A percentile compares a stretch with the other conserved stretches of the same genome.
These are phyloP conservation scores for Callipepla squamata DNA, from an alignment of 2,113 vertebrate genomes.

Conservation along the genomic window DNA sequence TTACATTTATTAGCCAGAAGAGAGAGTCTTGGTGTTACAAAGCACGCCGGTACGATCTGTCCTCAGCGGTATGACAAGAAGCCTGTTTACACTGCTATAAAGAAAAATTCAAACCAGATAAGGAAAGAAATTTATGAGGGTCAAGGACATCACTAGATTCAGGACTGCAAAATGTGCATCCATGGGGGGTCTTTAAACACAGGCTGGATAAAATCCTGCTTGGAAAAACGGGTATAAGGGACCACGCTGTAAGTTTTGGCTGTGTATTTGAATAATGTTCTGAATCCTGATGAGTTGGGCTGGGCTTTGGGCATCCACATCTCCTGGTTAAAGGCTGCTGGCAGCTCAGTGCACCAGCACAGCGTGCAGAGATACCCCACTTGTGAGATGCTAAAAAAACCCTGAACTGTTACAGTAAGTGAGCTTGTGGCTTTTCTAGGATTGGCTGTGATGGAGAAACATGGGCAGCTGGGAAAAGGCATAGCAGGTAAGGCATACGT, in stretches of 20 bases:
- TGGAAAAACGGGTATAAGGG: not conserved
- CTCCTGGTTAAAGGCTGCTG: not conserved
- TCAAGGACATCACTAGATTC: slow-evolving; percentile 3
- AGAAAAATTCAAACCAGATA: not conserved
- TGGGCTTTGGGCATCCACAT: not conserved
- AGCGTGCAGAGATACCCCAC: not conserved
- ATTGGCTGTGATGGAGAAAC: not conserved
- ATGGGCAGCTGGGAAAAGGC: not conserved
- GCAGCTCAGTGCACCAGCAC: not conserved
- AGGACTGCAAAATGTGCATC: slow-evolving; percentile 23
- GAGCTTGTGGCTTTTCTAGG: not conserved
- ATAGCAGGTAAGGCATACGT: not conserved
- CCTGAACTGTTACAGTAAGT: not conserved
- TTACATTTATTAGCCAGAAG: slow-evolving; percentile 53
- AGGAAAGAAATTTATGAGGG: not conserved
- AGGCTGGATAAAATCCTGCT: slow-evolving; percentile 11
- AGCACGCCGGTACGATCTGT: not conserved
- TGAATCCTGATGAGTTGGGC: not conserved
- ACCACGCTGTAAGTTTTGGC: not conserved
- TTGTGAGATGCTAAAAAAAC: not conserved
- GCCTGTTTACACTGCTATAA: not conserved
- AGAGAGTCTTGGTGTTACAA: slow-evolving; percentile 15
- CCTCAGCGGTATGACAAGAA: not conserved
- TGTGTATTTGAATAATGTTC: not conserved
- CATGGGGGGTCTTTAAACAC: slow-evolving; percentile 23